Conservation (phyloP, 2,797 vertebrate species). For the Chelonia mydas region DNA sequence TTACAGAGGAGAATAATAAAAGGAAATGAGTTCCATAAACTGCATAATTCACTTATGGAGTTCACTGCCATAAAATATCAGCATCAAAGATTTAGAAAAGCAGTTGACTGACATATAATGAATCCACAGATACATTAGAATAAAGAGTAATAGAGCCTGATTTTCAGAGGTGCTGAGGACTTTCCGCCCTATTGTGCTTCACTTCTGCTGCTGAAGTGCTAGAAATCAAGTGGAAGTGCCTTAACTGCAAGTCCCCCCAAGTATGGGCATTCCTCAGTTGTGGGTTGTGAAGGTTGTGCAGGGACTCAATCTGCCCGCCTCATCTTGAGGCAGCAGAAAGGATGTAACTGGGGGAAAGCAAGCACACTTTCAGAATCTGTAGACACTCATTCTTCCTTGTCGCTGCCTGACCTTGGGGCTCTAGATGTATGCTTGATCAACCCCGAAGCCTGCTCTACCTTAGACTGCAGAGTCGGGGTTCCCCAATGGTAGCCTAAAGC, state of each 20-base stretch:
- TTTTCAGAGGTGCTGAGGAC: too few relatives aligned
- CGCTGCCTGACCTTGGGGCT: not conserved
- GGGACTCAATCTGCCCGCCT: not conserved
- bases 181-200: too few relatives aligned
- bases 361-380: not conserved
- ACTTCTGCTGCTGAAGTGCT: not conserved
- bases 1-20: not conserved
- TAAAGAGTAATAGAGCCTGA: not conserved
- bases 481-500: not conserved
- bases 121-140: not conserved
- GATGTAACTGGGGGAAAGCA: not conserved
- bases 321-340: not conserved
- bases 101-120: not conserved
- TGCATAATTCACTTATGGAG: not conserved
- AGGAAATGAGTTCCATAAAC: not conserved
- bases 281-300: not conserved
- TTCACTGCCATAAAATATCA: not conserved
- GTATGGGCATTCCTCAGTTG: not conserved
- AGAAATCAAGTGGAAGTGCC: not conserved
- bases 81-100: not conserved
- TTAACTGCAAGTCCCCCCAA: not conserved
- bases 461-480: not conserved
- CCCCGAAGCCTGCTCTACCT: not conserved
- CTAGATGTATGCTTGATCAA: not conserved
- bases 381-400: not conserved